Conservation (phyloP, 2,888 invertebrate species). For the Polylopha cassiicola region DNA sequence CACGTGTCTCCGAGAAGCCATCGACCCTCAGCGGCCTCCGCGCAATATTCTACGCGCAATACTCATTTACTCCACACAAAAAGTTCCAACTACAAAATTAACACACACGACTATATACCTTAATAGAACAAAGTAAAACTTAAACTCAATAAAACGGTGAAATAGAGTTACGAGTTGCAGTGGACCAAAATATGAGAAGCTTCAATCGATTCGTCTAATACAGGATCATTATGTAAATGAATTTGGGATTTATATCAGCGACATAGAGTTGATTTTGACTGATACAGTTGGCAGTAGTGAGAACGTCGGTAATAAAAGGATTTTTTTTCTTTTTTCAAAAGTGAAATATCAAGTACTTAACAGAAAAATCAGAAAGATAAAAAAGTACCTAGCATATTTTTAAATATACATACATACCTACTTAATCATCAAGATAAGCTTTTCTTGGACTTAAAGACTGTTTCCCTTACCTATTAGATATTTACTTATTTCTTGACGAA, state of each 20-base stretch:
- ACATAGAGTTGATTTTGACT: too few relatives aligned
- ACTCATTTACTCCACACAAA: slow-evolving; percentile 30
- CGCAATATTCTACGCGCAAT: slow-evolving; percentile 71
- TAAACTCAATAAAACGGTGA: neutral
- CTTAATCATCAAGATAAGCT: too few relatives aligned
- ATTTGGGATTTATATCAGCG: slow-evolving; percentile 33
- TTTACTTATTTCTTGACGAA: too few relatives aligned
- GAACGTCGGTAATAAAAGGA: too few relatives aligned
- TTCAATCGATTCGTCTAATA: slow-evolving; percentile 48
- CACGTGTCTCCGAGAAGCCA: slow-evolving; percentile 73
- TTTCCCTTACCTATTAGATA: too few relatives aligned
- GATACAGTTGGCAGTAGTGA: too few relatives aligned
- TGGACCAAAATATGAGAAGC: slow-evolving; percentile 30
- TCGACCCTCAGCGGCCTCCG: slow-evolving; percentile 73
- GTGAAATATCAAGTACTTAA: too few relatives aligned
- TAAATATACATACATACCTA: too few relatives aligned
- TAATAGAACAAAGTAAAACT: slow-evolving; percentile 3
- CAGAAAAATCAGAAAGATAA: too few relatives aligned
- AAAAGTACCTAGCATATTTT: too few relatives aligned
- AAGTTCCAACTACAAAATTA: slow-evolving; percentile 27
- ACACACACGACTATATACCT: slow-evolving; percentile 24
- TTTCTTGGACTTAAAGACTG: too few relatives aligned
- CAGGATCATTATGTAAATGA: slow-evolving; percentile 32
- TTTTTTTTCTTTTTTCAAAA: too few relatives aligned
- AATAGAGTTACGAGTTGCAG: slow-evolving; percentile 1